Percentiles rank a stretch among this genome's conserved stretches.
Evolutionary conservation across 2,888 invertebrate genomes (phyloP).

Genomic region (Cephalotes varians): DNA sequence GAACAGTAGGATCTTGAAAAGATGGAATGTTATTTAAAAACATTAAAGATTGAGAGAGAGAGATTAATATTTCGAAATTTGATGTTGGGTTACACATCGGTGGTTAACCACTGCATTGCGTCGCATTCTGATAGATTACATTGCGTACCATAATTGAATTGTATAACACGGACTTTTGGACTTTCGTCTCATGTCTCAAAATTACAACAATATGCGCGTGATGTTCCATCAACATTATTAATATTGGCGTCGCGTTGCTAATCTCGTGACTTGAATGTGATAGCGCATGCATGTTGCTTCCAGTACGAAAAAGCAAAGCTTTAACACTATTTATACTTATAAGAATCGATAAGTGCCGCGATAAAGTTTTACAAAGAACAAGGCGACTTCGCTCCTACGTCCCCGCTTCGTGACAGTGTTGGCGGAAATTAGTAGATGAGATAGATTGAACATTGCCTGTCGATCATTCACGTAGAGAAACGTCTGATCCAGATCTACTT

Average conservation of each 20-base stretch:
- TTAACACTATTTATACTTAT: slow-evolving; percentile 47
- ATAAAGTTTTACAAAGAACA: slow-evolving; percentile 37
- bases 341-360: slow-evolving; percentile 45
- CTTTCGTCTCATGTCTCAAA: not conserved
- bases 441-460: slow-evolving; percentile 28
- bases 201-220: not conserved
- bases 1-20: no score
- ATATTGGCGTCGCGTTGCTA: not conserved
- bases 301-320: slow-evolving; percentile 20
- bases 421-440: slow-evolving; percentile 20
- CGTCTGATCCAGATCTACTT: slow-evolving; percentile 44
- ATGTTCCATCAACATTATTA: not conserved
- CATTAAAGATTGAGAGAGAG: not conserved
- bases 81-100: not conserved
- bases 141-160: not conserved
- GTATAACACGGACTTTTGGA: not conserved
- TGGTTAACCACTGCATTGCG: not conserved
- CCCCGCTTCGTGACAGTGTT: not conserved
- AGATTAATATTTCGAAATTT: not conserved
- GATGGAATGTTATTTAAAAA: not conserved
- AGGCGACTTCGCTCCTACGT: not conserved
- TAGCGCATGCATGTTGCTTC: not conserved
- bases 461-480: slow-evolving; percentile 15
- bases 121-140: not conserved
- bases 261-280: not conserved